Evolutionary conservation across 1,140 invertebrate genomes (phyloP), one percentile per base, ranked within the genome.

Genomic region (Caerostris darwini): DNA sequence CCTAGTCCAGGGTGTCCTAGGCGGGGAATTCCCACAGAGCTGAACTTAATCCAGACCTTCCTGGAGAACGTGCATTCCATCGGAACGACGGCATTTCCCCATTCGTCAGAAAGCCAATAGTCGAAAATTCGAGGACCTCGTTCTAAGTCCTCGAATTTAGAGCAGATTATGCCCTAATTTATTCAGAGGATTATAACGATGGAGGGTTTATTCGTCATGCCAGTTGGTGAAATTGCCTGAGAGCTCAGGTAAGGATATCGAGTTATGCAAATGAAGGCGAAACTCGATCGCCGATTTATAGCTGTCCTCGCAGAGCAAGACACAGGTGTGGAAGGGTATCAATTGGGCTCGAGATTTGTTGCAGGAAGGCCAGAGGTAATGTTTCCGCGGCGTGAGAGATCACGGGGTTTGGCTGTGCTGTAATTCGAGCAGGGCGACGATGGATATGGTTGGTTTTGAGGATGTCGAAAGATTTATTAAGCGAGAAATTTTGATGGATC

Each of bases 61-160:
- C 71, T 50, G 12, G 59, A 56, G 17, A 50, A 34, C 71, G 53
- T 82, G n/a, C 69, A 53, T 56, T 34, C 90, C 90, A 59, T 90
- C 69, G 17, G 58, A 59, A 17, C 57, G 71, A 91, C 54, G 61
- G 59, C 64, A 71, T 87, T 64, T 87, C 19, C 56, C n/a, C 67
- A 90, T 53, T 91, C 71, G 67, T 91, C 90, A 59, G 77, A 50
- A 91, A 91, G 69, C 90, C 71, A 91, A 91, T 91, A 91, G 90
- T 91, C 69, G 90, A 59, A 91, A 71, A 91, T 91, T 91, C 87
- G 50, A 69, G 59, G 34, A 19, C 50, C 53, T 5, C 59, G 6
- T 8, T 14, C n/a, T 58, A 85, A 57, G 82, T 57, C 57, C 82
- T n/a, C 67, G 19, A 34, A 34, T 58, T 54, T 19, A 69, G 56